These are phyloP conservation scores for Medauroidea extradentata DNA, from an alignment of 1,140 invertebrate genomes.

Conservation along the genomic window DNA sequence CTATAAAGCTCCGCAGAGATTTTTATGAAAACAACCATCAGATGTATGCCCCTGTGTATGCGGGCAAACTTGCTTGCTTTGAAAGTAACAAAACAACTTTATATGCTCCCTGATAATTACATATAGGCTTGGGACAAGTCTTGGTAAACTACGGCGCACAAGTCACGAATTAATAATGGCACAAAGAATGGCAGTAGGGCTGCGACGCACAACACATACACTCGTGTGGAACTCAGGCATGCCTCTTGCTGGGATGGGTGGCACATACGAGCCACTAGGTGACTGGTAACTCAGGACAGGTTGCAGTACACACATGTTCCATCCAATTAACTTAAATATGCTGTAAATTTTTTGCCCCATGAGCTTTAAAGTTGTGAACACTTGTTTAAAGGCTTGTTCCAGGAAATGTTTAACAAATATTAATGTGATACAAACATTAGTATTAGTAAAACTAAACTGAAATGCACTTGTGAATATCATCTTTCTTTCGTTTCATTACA, in stretches of 20 bases:
- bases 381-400: neutral
- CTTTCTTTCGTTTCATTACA: too few relatives aligned
- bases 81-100: neutral
- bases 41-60: neutral
- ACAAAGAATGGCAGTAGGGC: constrained; percentile 17
- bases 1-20: neutral
- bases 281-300: neutral
- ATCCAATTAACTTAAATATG: neutral
- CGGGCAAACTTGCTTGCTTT: neutral
- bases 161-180: constrained; percentile 9
- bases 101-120: neutral
- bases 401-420: too few relatives aligned
- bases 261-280: neutral
- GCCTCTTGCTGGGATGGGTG: constrained; percentile 1
- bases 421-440: too few relatives aligned
- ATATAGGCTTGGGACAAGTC: neutral
- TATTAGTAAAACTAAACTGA: too few relatives aligned
- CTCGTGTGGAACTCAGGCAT: neutral
- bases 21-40: neutral
- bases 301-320: neutral
- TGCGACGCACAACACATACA: constrained; percentile 3
- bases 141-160: neutral
- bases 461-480: too few relatives aligned
- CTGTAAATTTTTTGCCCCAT: neutral
- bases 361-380: neutral